Evolutionary conservation across 64 coral and sea anemone genomes (phyloP).

Genomic region (Porites lutea): DNA sequence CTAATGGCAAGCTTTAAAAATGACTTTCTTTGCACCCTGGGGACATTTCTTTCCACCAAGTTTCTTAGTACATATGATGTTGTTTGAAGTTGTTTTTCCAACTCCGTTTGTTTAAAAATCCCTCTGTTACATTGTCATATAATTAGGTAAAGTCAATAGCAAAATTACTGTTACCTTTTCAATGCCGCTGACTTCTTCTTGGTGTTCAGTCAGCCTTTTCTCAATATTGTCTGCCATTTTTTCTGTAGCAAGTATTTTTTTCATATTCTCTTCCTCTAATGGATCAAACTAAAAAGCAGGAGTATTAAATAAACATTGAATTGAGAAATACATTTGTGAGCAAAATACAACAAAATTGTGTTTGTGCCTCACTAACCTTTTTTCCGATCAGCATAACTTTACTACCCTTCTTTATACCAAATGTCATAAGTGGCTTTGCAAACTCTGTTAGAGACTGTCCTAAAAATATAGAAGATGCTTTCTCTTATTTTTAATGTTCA

Average conservation of each 20-base stretch:
- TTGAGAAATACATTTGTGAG: too few species aligned
- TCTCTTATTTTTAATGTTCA: background rate
- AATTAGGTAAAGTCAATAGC: background rate
- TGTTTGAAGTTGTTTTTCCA: too few species aligned
- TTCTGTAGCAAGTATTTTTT: background rate
- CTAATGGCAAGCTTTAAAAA: too few species aligned
- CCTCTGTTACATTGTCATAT: background rate
- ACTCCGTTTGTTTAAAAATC: too few species aligned
- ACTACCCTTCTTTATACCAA: conserved; percentile 31
- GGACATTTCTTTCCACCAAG: too few species aligned
- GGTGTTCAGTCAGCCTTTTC: conserved; percentile 9
- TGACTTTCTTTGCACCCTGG: too few species aligned
- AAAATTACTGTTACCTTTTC: background rate
- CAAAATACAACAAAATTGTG: too few species aligned
- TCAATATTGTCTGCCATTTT: conserved; percentile 9
- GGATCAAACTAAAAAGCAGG: conserved; percentile 41
- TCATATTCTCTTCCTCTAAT: conserved; percentile 26
- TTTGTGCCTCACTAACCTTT: background rate
- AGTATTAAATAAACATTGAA: too few species aligned
- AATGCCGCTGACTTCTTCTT: conserved; percentile 21
- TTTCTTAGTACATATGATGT: too few species aligned
- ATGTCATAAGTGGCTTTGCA: background rate
- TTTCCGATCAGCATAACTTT: conserved; percentile 22
- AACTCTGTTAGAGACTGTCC: conserved; percentile 35
- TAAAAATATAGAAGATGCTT: background rate